Evolutionary conservation across 2,797 vertebrate species (phyloP).

Genomic region (Pantherophis alleghaniensis): DNA sequence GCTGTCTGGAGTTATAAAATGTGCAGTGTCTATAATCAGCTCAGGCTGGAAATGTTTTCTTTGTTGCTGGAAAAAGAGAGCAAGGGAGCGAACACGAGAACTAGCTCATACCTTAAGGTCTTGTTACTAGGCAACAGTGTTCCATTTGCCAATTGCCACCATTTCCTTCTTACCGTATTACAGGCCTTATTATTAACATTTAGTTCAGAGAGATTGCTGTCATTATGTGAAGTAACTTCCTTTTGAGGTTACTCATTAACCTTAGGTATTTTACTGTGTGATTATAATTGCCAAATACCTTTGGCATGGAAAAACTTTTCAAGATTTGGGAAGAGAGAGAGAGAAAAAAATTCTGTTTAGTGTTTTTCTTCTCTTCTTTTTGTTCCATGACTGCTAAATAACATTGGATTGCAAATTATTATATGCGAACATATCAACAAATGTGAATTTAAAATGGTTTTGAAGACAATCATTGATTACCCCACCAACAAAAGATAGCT

Average conservation of each 20-base stretch:
- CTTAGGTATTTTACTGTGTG: conserved; percentile 86
- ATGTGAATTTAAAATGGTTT: not conserved
- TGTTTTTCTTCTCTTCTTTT: not conserved
- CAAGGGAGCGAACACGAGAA: conserved; percentile 39
- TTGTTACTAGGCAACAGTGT: conserved; percentile 87
- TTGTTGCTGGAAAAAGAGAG: conserved; percentile 42
- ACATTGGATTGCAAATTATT: conserved; percentile 17
- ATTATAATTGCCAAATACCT: conserved; percentile 90
- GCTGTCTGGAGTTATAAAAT: conserved; percentile 47
- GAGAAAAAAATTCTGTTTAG: conserved; percentile 46
- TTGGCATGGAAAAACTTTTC: conserved; percentile 82
- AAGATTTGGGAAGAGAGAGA: conserved; percentile 66
- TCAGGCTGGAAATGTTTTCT: conserved; percentile 74
- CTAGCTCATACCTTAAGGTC: conserved; percentile 69
- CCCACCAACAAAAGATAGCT: not conserved
- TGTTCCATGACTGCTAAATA: not conserved
- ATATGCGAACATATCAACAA: not conserved
- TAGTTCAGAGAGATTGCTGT: conserved; percentile 94
- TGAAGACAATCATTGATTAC: not conserved
- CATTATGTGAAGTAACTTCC: conserved; percentile 96
- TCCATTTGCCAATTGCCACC: conserved; percentile 84
- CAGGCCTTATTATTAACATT: conserved; percentile 91
- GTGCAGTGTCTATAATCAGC: conserved; percentile 74
- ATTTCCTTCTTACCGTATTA: conserved; percentile 86
- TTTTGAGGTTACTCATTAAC: conserved; percentile 93